Percentiles rank a stretch among this genome's conserved stretches.
These are phyloP conservation scores for Paramisgurnus dabryanus DNA, from an alignment of 2,113 vertebrate genomes.

Conservation along the genomic window DNA sequence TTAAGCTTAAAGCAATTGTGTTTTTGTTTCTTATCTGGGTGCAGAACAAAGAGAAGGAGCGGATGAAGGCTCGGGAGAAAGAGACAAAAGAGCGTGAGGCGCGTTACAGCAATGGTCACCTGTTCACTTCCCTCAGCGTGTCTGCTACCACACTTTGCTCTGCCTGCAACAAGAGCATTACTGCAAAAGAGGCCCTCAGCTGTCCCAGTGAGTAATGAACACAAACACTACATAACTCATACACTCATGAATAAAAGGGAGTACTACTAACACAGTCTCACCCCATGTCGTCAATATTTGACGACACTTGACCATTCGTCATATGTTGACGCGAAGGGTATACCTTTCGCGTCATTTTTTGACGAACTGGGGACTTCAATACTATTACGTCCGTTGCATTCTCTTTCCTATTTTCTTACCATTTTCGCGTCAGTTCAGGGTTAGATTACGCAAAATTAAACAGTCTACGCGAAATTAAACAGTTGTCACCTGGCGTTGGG, in stretches of 20 bases:
- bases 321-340: no score
- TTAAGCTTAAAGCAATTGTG: neutral
- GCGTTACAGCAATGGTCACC: constrained; percentile 86
- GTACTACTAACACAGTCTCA: no score
- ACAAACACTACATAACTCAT: neutral
- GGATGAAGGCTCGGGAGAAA: constrained; percentile 83
- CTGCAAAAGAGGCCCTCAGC: constrained; percentile 90
- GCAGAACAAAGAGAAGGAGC: constrained; percentile 87
- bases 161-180: constrained; percentile 94
- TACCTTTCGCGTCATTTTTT: no score
- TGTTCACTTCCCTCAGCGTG: constrained; percentile 91
- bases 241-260: neutral
- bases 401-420: no score
- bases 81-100: constrained; percentile 87
- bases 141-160: constrained; percentile 92
- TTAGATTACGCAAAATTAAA: no score
- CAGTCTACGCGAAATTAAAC: no score
- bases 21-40: neutral
- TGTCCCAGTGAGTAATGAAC: constrained; percentile 83
- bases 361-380: no score
- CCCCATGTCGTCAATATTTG: no score
- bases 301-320: no score
- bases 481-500: no score
- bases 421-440: no score
- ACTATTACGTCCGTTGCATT: no score